phyloP scores from a whole-genome alignment of 2,888 invertebrate species.

The Synanthedon tipuliformis region DNA sequence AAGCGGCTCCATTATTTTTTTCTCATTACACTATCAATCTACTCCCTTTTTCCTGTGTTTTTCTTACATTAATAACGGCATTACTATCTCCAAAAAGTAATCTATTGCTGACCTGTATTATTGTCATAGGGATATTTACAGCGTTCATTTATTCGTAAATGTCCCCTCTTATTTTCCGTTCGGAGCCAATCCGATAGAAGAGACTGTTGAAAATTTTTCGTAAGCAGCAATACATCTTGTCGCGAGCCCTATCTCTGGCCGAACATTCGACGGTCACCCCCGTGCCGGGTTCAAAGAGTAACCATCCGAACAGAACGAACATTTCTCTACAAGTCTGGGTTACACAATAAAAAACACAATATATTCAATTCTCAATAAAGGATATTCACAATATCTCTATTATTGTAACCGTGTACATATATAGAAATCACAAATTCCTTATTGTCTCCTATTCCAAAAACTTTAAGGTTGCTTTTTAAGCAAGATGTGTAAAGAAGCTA shows the following conservation, averaged over 20 bases:
- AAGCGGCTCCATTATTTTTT: conserved; percentile 40
- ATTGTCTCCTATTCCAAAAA: too few species aligned
- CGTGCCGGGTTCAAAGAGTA: conserved; percentile 40
- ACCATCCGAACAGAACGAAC: conserved; percentile 1
- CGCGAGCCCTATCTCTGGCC: conserved; percentile 65
- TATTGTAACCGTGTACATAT: too few species aligned
- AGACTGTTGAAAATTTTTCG: conserved; percentile 69
- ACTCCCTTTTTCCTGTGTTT: conserved; percentile 55
- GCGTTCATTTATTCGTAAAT: conserved; percentile 64
- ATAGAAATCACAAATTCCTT: too few species aligned
- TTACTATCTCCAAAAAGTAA: conserved; percentile 56
- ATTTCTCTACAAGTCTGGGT: background rate
- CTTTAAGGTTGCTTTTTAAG: too few species aligned
- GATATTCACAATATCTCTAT: too few species aligned
- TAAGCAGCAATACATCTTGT: conserved; percentile 70
- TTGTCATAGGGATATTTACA: conserved; percentile 69
- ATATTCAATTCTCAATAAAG: too few species aligned
- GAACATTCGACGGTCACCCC: conserved; percentile 67
- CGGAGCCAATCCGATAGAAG: conserved; percentile 65
- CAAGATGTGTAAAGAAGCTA: too few species aligned
- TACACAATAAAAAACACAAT: background rate
- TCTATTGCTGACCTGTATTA: conserved; percentile 71
- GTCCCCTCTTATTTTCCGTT: conserved; percentile 71
- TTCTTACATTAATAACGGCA: conserved; percentile 63
- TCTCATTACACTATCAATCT: conserved; percentile 42